These are phyloP conservation scores for Coelogynopora nodosa DNA, from an alignment of 2,888 invertebrate genomes.

Conservation along the genomic window DNA sequence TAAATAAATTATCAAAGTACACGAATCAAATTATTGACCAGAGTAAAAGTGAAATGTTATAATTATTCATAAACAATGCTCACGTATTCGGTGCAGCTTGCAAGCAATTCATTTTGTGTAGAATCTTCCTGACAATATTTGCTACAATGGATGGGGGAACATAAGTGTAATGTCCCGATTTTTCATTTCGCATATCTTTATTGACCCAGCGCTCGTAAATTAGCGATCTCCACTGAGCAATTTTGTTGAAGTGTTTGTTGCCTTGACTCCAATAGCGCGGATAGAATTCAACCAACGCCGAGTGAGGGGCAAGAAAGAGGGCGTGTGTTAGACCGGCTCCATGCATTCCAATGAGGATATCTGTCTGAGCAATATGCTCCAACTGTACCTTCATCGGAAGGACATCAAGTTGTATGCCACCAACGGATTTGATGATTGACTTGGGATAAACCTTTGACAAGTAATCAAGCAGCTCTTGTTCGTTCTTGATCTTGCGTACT, in stretches of 20 bases:
- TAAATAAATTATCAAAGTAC: too few relatives aligned
- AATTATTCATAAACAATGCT: too few relatives aligned
- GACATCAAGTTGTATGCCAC: slow-evolving; percentile 54
- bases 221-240: slow-evolving; percentile 56
- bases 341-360: slow-evolving; percentile 60
- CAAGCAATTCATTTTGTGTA: slow-evolving; percentile 33
- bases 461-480: slow-evolving; percentile 54
- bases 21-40: too few relatives aligned
- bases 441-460: slow-evolving; percentile 44
- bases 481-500: slow-evolving; percentile 57
- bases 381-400: slow-evolving; percentile 55
- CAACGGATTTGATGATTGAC: background rate
- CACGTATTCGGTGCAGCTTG: too few relatives aligned
- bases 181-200: slow-evolving; percentile 22
- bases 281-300: slow-evolving; percentile 56
- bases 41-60: too few relatives aligned
- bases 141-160: slow-evolving; percentile 50
- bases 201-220: slow-evolving; percentile 57
- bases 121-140: slow-evolving; percentile 37
- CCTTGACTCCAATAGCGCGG: slow-evolving; percentile 52
- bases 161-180: slow-evolving; percentile 49
- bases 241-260: slow-evolving; percentile 51
- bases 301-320: slow-evolving; percentile 56
- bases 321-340: slow-evolving; percentile 59
- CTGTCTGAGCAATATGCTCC: slow-evolving; percentile 52